Evolutionary conservation across 2,113 vertebrate genomes (phyloP).

Genomic region (Nesogale talazaci): DNA sequence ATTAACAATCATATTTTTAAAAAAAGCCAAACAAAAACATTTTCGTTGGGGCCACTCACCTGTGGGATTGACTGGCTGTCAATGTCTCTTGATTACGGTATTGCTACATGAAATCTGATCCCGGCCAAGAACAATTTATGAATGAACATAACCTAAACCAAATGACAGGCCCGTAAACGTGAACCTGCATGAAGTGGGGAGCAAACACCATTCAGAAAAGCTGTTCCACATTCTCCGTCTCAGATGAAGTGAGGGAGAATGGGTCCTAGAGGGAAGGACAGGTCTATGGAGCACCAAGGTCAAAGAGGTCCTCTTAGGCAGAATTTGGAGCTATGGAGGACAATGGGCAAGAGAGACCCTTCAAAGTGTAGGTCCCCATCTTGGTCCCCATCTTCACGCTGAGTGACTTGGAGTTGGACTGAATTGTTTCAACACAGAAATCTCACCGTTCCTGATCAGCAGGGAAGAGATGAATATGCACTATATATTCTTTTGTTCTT

Average conservation of each 20-base stretch:
- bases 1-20: not conserved
- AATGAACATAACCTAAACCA: not conserved
- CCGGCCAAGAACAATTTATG: not conserved
- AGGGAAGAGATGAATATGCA: no score
- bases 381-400: not conserved
- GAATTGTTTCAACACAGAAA: not conserved
- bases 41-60: not conserved
- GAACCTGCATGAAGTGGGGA: not conserved
- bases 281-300: not conserved
- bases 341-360: not conserved
- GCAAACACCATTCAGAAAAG: not conserved
- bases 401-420: not conserved
- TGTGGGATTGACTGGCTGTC: not conserved
- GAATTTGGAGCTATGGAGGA: not conserved
- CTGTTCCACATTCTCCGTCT: not conserved
- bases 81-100: not conserved
- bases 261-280: not conserved
- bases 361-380: fast-evolving
- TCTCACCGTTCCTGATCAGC: not conserved
- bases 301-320: not conserved
- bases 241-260: not conserved
- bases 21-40: not conserved
- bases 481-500: not conserved
- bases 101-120: not conserved
- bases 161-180: not conserved